Percentiles rank a stretch among this genome's conserved stretches.
These are phyloP conservation scores for Prosapia bicincta DNA, from an alignment of 2,888 invertebrate species.

Conservation along the genomic window DNA sequence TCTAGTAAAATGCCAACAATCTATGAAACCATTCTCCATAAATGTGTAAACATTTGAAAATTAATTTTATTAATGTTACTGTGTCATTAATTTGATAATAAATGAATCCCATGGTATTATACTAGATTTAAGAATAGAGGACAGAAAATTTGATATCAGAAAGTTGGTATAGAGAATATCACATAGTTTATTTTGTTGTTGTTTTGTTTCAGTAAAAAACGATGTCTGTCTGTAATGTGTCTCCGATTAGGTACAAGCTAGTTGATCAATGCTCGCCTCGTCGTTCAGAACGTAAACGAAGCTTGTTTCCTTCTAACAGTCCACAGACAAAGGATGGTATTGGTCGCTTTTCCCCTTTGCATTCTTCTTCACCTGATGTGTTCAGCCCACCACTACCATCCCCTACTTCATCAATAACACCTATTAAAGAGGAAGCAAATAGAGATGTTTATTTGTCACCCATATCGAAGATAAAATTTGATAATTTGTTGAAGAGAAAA, in stretches of 20 bases:
- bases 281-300: conserved; percentile 60
- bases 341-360: conserved; percentile 14
- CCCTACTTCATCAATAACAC: conserved; percentile 6
- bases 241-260: conserved; percentile 10
- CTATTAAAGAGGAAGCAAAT: neutral
- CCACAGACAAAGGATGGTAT: conserved; percentile 21
- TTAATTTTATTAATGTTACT: no score
- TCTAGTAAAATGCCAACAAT: no score
- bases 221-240: neutral
- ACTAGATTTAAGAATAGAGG: no score
- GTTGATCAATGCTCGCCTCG: conserved; percentile 50
- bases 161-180: no score
- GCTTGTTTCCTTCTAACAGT: conserved; percentile 52
- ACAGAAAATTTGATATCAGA: no score
- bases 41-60: no score
- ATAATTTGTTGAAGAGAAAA: conserved; percentile 3
- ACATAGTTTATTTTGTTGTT: no score
- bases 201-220: neutral
- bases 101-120: no score
- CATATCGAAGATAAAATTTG: neutral
- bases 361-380: conserved; percentile 13
- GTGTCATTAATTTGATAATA: no score
- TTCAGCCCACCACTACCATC: conserved; percentile 20
- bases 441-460: neutral
- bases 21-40: no score